Evolutionary conservation across 2,797 vertebrate genomes (phyloP), one percentile per base, ranked within the genome.

Genomic region (Sebastolobus altivelis): DNA sequence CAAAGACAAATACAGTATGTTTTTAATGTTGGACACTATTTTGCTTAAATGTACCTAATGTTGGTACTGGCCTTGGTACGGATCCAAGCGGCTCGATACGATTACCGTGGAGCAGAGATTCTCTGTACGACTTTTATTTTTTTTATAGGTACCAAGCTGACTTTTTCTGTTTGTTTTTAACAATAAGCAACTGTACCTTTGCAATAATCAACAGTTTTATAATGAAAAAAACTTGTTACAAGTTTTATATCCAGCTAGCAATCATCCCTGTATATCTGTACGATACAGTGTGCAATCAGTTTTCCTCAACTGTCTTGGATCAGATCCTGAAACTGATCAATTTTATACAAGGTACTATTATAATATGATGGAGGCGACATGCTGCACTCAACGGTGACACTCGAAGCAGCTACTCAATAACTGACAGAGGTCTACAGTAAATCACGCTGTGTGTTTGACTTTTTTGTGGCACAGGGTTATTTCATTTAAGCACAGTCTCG

Each of bases 391-490:
- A 25, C 31, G 14, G 38, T 4, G 8, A 37, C 38, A 49, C 55
- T 49, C 11, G 4, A 20, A 63, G 66, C 49, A 69, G 40, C 68
- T 58, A 0, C 37, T 16, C 13, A 20, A 20, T 25, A 79, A 79
- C 77, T 80, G 87, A 88, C 83, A 38, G 6, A 55, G 8, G 52
- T 43, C 22, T 8, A 60, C 38, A 55, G 52, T 16, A 9, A 10
- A 40, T 29, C 33, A 13, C 46, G 4, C 1, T 3, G 11, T 40
- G n/a, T 58, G n/a, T 68, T 25, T 52, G 54, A 49, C 43, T 67
- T 16, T 33, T 16, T 29, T 43, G 25, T 58, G 29, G 3, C 14
- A 22, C 22, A 2, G 0, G 14, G 49, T 79, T 27, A 9, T 72
- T 80, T 81, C 18, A 76, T 72, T 85, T 35, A 65, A 81, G 6